A percentile compares a stretch with the other conserved stretches of the same genome.
phyloP scores from a whole-genome alignment of 2,888 invertebrate genomes.

The Andrena camellia region DNA sequence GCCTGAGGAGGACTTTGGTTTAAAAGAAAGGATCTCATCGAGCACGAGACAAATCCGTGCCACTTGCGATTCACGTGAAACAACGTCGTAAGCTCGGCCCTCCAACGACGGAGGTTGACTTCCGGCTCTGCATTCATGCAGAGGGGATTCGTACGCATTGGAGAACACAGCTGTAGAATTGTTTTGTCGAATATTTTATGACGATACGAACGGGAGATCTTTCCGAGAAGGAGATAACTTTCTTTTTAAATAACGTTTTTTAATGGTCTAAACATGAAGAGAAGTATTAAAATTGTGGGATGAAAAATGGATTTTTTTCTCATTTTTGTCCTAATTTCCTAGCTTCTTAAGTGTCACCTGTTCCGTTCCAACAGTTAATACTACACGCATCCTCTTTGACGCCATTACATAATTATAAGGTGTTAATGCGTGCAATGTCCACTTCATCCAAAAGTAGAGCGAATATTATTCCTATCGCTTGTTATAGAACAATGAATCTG shows the following conservation, averaged over 20 bases:
- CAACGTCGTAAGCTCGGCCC: neutral
- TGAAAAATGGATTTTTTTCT: neutral
- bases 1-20: neutral
- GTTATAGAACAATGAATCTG: too few species aligned
- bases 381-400: too few species aligned
- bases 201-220: neutral
- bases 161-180: neutral
- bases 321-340: too few species aligned
- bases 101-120: neutral
- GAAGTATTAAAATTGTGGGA: constrained; percentile 9
- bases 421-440: too few species aligned
- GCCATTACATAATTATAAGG: too few species aligned
- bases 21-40: neutral
- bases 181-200: constrained; percentile 1
- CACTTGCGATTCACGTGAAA: neutral
- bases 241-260: constrained; percentile 3
- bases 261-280: neutral
- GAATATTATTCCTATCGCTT: too few species aligned
- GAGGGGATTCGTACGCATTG: neutral
- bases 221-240: constrained; percentile 3
- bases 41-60: neutral
- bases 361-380: too few species aligned
- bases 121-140: neutral
- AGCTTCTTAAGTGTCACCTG: too few species aligned
- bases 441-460: too few species aligned